phyloP scores from a whole-genome alignment of 1,140 invertebrate genomes.

The Caerostris darwini region DNA sequence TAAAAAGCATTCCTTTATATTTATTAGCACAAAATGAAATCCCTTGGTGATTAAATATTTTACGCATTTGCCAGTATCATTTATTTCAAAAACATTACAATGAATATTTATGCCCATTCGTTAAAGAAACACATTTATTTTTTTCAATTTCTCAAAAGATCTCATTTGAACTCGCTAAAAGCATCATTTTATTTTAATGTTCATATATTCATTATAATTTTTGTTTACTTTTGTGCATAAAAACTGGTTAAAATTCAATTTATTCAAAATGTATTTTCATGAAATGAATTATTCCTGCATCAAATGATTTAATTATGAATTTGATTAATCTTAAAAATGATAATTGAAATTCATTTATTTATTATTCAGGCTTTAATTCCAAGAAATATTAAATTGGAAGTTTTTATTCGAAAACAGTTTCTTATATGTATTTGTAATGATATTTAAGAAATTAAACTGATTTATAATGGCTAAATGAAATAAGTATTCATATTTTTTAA shows the following conservation, averaged over 20 bases:
- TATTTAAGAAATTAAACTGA: not conserved
- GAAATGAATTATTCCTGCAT: not conserved
- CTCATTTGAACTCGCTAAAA: not conserved
- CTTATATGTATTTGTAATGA: not conserved
- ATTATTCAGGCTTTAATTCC: constrained; percentile 11
- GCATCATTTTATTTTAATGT: not conserved
- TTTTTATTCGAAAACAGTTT: not conserved
- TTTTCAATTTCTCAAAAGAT: not conserved
- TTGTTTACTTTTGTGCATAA: not conserved
- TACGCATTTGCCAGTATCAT: not conserved
- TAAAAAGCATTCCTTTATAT: no score
- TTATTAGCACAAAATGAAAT: not conserved
- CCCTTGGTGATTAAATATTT: not conserved
- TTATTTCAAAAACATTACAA: not conserved
- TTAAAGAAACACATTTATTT: not conserved
- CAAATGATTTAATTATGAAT: constrained; percentile 28
- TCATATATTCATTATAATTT: not conserved
- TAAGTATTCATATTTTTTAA: not conserved
- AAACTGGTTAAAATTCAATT: not conserved
- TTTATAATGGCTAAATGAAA: not conserved
- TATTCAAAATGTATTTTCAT: not conserved
- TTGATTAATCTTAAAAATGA: not conserved
- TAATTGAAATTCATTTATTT: not conserved
- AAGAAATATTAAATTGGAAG: not conserved
- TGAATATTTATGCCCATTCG: not conserved